Base-by-base conservation (phyloP, 1,140 invertebrate genomes). In the Dinothrombium tinctorium region DNA sequence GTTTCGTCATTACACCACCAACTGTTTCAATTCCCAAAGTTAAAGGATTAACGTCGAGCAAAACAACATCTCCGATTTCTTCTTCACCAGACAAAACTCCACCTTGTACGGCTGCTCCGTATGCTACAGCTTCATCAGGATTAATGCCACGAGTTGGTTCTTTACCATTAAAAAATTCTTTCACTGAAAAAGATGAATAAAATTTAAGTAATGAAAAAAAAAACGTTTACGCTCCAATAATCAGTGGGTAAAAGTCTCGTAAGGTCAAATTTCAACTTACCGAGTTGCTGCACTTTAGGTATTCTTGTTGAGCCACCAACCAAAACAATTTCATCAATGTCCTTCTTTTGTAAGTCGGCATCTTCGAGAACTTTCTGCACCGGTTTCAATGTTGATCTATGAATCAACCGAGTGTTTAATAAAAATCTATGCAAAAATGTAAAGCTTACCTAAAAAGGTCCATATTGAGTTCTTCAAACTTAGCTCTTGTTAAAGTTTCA, bases 381-480 rank as follows among this genome's bases (percentile, higher is more conserved):
- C 8, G 92, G 92, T 59, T 96, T 95, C 64, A 99, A 69, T 3
- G 94, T 99, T 20, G 82, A 87, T 53, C 83, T n/a, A n/a, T n/a
- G n/a, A n/a, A n/a, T n/a, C n/a, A n/a, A n/a, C n/a, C n/a, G n/a
- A n/a, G n/a, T n/a, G n/a, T n/a, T n/a, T n/a, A n/a, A n/a, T n/a
- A n/a, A n/a, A n/a, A n/a, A n/a, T n/a, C n/a, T n/a, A n/a, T n/a
- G n/a, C n/a, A n/a, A n/a, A n/a, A n/a, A n/a, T n/a, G n/a, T n/a
- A n/a, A n/a, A n/a, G n/a, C n/a, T n/a, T n/a, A n/a, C n/a, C n/a
- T 71, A 79, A 98, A 98, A 25, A 98, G 68, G 59, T 98, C 67
- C 79, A 95, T 89, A 68, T 98, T 98, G 54, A 99, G 64, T 61
- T 99, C 94, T 59, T 99, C 94, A 58, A 99, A 99, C 65, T 95